Base-by-base conservation (phyloP, 2,113 vertebrate species). In the Hippocampus mohnikei region DNA sequence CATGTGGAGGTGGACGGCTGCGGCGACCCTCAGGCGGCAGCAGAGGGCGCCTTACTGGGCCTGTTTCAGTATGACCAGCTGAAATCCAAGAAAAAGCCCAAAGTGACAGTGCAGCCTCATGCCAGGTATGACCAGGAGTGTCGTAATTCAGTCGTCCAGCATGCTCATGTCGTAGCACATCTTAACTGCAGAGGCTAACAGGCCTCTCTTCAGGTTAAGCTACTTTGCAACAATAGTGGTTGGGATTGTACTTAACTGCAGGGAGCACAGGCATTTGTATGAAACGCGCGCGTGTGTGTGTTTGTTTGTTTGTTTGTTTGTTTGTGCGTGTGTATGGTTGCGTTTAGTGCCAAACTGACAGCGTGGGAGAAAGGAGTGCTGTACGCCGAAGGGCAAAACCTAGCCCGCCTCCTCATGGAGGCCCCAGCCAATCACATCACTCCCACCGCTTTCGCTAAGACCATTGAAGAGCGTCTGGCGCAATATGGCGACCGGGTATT, bases 401-500 rank as follows among this genome's bases (percentile, higher is more conserved):
- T 99, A 0, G 96, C 97, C 21, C 92, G 97, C 18, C 90, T 92
- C 6, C 85, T 98, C 63, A 98, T 99, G 97, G 97, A 99, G 83
- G 92, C 93, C 18, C 97, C 97, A 29, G 96, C 96, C 81, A 99
- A 98, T 76, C 87, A 95, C 61, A 88, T 98, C 70, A 99, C 97
- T 7, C 97, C 97, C 6, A 92, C 90, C 56, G 90, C 84, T 66
- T 99, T 99, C 77, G 95, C 95, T 0, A 88, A 92, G 78, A 88
- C 89, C 2, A 93, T 99, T 70, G 93, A 96, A 82, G 91, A 96
- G 87, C 92, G 93, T 70, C 87, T 98, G 2, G 90, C 62, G 59
- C 79, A 78, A 15, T 90, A 94, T 18, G 84, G 85, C 25, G 85
- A 88, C 77, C 91, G 87, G 33, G 93, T 97, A 27, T 90, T 89